A percentile compares a stretch with the other conserved stretches of the same genome.
phyloP scores from a whole-genome alignment of 2,888 invertebrate species.

The Lithophane socia region DNA sequence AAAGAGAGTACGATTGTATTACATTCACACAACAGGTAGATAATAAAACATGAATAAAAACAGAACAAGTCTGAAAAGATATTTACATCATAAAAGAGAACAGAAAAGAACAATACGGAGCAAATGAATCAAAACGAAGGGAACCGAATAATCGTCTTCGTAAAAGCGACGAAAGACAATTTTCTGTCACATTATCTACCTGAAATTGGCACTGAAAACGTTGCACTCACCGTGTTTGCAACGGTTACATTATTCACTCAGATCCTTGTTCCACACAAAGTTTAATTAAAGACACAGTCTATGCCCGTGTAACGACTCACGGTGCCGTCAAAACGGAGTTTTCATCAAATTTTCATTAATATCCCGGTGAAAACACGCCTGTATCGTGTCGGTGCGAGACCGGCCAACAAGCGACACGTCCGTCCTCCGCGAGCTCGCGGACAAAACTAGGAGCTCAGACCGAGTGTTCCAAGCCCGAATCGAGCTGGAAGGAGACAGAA shows the following conservation, averaged over 20 bases:
- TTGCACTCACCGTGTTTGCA: slow-evolving; percentile 79
- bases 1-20: background rate
- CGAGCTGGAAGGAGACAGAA: slow-evolving; percentile 75
- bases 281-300: slow-evolving; percentile 72
- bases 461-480: slow-evolving; percentile 78
- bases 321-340: slow-evolving; percentile 76
- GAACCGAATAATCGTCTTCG: slow-evolving; percentile 56
- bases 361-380: slow-evolving; percentile 83
- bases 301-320: slow-evolving; percentile 56
- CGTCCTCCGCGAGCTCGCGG: slow-evolving; percentile 77
- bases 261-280: slow-evolving; percentile 75
- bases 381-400: slow-evolving; percentile 69
- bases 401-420: slow-evolving; percentile 71
- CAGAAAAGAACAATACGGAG: slow-evolving; percentile 40
- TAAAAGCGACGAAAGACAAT: slow-evolving; percentile 61
- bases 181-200: slow-evolving; percentile 75
- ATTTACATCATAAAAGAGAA: slow-evolving; percentile 48
- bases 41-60: slow-evolving; percentile 44
- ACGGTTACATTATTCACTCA: slow-evolving; percentile 77
- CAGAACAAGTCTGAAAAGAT: slow-evolving; percentile 17
- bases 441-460: slow-evolving; percentile 83
- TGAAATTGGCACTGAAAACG: slow-evolving; percentile 78
- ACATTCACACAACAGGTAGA: slow-evolving; percentile 54
- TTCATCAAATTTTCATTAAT: slow-evolving; percentile 85
- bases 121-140: slow-evolving; percentile 50